phyloP scores from a whole-genome alignment of 2,113 vertebrate species.

The Eretmochelys imbricata region DNA sequence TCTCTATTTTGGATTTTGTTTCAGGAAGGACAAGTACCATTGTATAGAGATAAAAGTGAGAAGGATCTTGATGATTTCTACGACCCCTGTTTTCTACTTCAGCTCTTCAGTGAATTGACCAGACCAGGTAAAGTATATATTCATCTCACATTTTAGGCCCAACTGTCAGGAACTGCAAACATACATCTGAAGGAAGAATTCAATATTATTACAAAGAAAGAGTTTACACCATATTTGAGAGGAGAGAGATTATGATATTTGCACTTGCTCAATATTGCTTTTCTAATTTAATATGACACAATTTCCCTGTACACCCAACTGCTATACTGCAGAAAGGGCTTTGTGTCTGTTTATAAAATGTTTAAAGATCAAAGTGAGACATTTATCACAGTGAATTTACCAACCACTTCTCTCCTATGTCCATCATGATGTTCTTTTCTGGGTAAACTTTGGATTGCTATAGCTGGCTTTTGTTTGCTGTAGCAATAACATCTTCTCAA shows the following conservation, averaged over 20 bases:
- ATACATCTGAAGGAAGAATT: neutral
- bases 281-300: neutral
- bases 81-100: conserved; percentile 93
- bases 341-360: neutral
- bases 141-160: neutral
- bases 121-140: conserved; percentile 84
- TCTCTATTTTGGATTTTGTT: conserved; percentile 30
- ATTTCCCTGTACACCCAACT: neutral
- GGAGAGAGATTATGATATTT: neutral
- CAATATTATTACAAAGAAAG: neutral
- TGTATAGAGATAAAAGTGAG: conserved; percentile 72
- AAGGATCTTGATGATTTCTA: conserved; percentile 81
- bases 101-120: conserved; percentile 90
- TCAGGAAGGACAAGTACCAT: conserved; percentile 76
- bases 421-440: neutral
- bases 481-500: neutral
- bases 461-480: conserved; percentile 20
- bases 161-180: neutral
- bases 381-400: neutral
- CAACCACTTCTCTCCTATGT: neutral
- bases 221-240: neutral
- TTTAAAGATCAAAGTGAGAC: neutral
- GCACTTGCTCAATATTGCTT: neutral
- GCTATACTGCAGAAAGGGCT: neutral
- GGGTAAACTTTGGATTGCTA: neutral